Base-by-base conservation (phyloP, 2,113 vertebrate genomes). In the Garra rufa region DNA sequence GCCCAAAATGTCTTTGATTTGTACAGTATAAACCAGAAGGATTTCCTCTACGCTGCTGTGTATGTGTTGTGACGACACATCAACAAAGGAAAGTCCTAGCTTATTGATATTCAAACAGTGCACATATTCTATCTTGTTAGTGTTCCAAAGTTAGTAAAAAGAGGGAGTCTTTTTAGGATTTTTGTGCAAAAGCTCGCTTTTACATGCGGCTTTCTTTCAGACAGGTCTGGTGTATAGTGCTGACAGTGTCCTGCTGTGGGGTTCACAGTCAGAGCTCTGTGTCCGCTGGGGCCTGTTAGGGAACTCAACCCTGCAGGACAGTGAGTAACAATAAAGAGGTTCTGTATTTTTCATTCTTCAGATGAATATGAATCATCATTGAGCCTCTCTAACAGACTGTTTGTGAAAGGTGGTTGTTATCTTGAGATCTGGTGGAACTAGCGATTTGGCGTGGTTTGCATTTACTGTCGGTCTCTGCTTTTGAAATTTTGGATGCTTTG, bases 221-320 rank as follows among this genome's bases (percentile, higher is more conserved):
- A 63, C 34, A 63, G 30, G n/a, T 71, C 63, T 77, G 55, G 30
- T 71, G n/a, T 86, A 24, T 74, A 59, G 55, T 71, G n/a, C 30
- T 84, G 73, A 50, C 74, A 41, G 78, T 83, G 24, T 77, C 73
- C 71, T 73, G 83, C 74, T 86, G 79, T 75, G 75, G 50, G 43
- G 19, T 69, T 78, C 63, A 74, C 57, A 83, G 74, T 75, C 50
- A 83, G 50, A 48, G 44, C 26, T 57, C 59, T 44, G 57, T 79
- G 46, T 82, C 82, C 59, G 28, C 38, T 79, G 80, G 75, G 65
- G 46, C 52, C 30, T n/a, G 26, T 79, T 79, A 67, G 57, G 65
- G 46, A 83, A 75, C 71, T 78, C 34, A 14, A 55, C 46, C 46
- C 74, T 26, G 44, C 83, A 82, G 52, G 74, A 69, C 75, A 52